A percentile compares a stretch with the other conserved stretches of the same genome.
phyloP scores from a whole-genome alignment of 2,888 invertebrate species.

The Marronus borbonicus region DNA sequence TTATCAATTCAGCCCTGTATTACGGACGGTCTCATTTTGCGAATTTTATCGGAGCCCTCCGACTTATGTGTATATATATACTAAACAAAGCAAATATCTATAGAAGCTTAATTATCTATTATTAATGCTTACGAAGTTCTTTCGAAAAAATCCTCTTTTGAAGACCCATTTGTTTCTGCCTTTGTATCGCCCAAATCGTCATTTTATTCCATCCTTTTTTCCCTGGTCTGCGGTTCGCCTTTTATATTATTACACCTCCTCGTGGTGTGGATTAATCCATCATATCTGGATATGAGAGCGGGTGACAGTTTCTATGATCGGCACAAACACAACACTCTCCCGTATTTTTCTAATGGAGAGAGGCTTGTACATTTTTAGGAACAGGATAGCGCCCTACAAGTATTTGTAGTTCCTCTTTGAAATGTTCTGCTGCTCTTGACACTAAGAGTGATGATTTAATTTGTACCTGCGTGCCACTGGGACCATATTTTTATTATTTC shows the following conservation, averaged over 20 bases:
- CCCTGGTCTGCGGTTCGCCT: neutral
- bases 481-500: too few relatives aligned
- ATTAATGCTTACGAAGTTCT: neutral
- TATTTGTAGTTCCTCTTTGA: slow-evolving; percentile 26
- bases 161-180: neutral
- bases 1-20: slow-evolving; percentile 22
- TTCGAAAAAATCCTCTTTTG: neutral
- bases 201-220: neutral
- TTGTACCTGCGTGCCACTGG: neutral
- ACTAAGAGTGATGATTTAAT: neutral
- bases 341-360: slow-evolving; percentile 34
- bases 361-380: slow-evolving; percentile 36
- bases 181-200: neutral
- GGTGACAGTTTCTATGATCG: slow-evolving; percentile 40
- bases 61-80: neutral
- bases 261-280: slow-evolving; percentile 35
- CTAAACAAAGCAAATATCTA: neutral
- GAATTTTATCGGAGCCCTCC: neutral
- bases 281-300: slow-evolving; percentile 40
- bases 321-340: slow-evolving; percentile 33
- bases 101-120: neutral
- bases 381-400: slow-evolving; percentile 28
- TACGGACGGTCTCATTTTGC: neutral
- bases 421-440: slow-evolving; percentile 1
- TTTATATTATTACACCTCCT: neutral